Base-by-base conservation (phyloP, 2,113 vertebrate genomes). In the Lophotis ruficrista region DNA sequence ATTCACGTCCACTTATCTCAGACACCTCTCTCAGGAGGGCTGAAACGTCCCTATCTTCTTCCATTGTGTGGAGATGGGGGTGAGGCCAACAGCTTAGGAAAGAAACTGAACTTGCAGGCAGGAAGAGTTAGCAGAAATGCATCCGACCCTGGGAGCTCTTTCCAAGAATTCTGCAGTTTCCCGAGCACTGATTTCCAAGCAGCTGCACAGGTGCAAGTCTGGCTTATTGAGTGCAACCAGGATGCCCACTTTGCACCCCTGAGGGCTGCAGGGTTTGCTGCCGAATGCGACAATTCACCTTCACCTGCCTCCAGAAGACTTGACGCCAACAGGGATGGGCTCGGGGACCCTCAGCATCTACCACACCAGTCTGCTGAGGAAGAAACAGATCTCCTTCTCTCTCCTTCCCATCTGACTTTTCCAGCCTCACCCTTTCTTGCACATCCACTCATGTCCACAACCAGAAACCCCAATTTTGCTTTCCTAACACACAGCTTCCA, bases 1-100 rank as follows among this genome's bases (percentile, higher is more conserved):
- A 94, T 89, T 93, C 65, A 87, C 60, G 87, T 43, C 91, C 91
- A 87, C 73, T 97, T 96, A 95, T 94, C 95, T 96, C 95, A 64
- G 77, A 78, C 93, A 93, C 87, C 83, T 87, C 94, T 57, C 94
- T 94, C 80, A 82, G 81, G 69, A 91, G 91, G 61, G 57, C 75
- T 91, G 89, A 96, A 72, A 95, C 87, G 27, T 75, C 81, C 87
- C 83, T 95, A 93, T 96, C 93, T 96, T 23, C 66, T 69, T 89
- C 35, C 73, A 60, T 16, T n/a, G 87, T 21, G 83, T 72, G 73
- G 77, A 96, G 94, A 95, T 96, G 66, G 83, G 69, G 95, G 61
- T 8, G 30, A 93, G 69, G 73, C 91, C 93, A 96, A 71, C 48
- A 65, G 24, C 81, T 84, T 5, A 4, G 65, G 38, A 56, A 31